phyloP scores from a whole-genome alignment of 2,888 invertebrate species.

The Theodoxus fluviatilis region DNA sequence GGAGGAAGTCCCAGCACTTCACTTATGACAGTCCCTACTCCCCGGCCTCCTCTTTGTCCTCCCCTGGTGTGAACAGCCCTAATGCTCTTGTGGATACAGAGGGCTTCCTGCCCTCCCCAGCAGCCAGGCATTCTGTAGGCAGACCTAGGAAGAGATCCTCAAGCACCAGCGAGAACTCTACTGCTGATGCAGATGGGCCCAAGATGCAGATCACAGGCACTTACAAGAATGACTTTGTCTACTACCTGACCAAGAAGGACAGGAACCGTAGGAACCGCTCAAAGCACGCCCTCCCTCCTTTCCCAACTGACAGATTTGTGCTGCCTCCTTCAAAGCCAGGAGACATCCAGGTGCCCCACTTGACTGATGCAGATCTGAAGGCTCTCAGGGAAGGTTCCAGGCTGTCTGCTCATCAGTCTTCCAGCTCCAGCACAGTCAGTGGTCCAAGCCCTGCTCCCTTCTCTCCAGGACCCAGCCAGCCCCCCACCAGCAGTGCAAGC shows the following conservation, averaged over 20 bases:
- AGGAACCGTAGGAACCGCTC: slow-evolving; percentile 50
- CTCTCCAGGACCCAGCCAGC: not conserved
- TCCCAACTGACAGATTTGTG: slow-evolving; percentile 41
- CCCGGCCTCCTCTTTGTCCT: too few species aligned
- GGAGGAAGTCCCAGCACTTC: too few species aligned
- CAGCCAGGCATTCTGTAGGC: slow-evolving; percentile 33
- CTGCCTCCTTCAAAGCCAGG: slow-evolving; percentile 51
- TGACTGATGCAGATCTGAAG: slow-evolving; percentile 57
- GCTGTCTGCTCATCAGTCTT: too few species aligned
- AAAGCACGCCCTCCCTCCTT: slow-evolving; percentile 34
- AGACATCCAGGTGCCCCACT: slow-evolving; percentile 55
- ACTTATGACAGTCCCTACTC: too few species aligned
- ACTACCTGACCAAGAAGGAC: slow-evolving; percentile 60
- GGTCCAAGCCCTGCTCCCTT: not conserved
- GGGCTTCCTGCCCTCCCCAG: too few species aligned
- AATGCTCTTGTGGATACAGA: too few species aligned
- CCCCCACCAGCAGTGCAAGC: slow-evolving; percentile 3
- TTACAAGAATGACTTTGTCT: slow-evolving; percentile 65
- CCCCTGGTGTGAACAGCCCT: too few species aligned
- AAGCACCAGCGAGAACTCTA: slow-evolving; percentile 30
- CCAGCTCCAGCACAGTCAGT: too few species aligned
- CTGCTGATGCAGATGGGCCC: slow-evolving; percentile 38
- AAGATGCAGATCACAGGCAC: slow-evolving; percentile 64
- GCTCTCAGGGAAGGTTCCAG: slow-evolving; percentile 42
- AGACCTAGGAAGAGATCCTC: slow-evolving; percentile 29